phyloP scores from a whole-genome alignment of 2,797 vertebrate species.

The Acrocephalus scirpaceus region DNA sequence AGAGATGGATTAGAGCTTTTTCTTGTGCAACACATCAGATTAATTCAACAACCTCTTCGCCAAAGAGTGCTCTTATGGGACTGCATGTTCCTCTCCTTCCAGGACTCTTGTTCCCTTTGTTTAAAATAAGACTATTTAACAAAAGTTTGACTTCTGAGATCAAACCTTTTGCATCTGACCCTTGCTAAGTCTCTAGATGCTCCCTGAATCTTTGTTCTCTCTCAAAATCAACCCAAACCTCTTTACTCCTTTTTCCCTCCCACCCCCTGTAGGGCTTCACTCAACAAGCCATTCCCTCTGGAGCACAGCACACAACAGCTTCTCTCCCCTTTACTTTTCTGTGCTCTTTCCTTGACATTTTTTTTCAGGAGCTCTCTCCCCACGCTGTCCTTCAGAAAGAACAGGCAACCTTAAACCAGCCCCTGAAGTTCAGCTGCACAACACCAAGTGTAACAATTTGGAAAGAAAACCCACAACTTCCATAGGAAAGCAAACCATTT shows the following conservation, averaged over 20 bases:
- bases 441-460: fast-evolving
- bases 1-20: neutral
- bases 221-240: neutral
- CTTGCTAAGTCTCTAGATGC: neutral
- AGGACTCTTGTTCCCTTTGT: neutral
- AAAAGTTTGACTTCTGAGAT: neutral
- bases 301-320: neutral
- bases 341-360: neutral
- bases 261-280: neutral
- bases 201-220: neutral
- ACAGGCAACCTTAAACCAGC: neutral
- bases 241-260: neutral
- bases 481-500: neutral
- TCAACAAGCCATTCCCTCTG: neutral
- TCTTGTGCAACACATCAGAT: neutral
- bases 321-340: neutral
- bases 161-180: neutral
- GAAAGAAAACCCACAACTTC: neutral
- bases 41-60: neutral
- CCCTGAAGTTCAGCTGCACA: neutral
- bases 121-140: neutral
- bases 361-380: neutral
- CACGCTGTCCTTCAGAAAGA: neutral
- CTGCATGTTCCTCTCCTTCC: neutral
- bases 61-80: neutral